Base-by-base conservation (phyloP, 2,888 invertebrate species). In the Dendrolimus pini region DNA sequence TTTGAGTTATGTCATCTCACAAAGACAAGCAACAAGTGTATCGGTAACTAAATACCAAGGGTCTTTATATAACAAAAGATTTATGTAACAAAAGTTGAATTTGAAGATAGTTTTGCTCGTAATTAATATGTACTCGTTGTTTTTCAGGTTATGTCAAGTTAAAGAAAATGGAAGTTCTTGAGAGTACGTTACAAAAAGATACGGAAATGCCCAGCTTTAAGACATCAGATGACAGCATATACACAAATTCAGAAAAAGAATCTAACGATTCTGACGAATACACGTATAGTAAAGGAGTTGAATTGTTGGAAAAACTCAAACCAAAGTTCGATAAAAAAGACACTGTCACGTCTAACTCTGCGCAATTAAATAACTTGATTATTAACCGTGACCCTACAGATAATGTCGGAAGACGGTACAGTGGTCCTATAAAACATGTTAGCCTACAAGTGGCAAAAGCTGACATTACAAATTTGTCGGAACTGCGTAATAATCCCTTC, bases 91-190 rank as follows among this genome's bases (percentile, higher is more conserved):
- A 6, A 30, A 6, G 6, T 30, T 30, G 30, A 30, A 30, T 30
- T 30, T 3, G 30, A 3, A 30, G 30, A 30, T 30, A 30, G 30
- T 30, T 30, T 30, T 30, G n/a, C 30, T 30, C 30, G 30, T 30
- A 30, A 30, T 30, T 30, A 30, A 30, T 30, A 30, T 30, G 6
- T 30, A 6, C 30, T 30, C 30, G 30, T 30, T 30, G 30, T 6
- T 30, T 83, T 86, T 54, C 78, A 94, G 94, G 94, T 53, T 94
- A 88, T 65, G 87, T 93, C 1, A 92, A 92, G 67, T 75, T 93
- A 14, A 91, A 91, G 67, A 86, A 92, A 67, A 65, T 92, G 56
- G 92, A 92, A 69, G 85, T 91, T 57, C 72, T 91, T 65, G 85
- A 89, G 75, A 91, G 89, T 62, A 78, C 80, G 1, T 61, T 83